Percentiles rank a stretch among this genome's conserved stretches.
These are phyloP conservation scores for Eulemur coronatus DNA, from an alignment of 2,797 vertebrate genomes.

Conservation along the genomic window DNA sequence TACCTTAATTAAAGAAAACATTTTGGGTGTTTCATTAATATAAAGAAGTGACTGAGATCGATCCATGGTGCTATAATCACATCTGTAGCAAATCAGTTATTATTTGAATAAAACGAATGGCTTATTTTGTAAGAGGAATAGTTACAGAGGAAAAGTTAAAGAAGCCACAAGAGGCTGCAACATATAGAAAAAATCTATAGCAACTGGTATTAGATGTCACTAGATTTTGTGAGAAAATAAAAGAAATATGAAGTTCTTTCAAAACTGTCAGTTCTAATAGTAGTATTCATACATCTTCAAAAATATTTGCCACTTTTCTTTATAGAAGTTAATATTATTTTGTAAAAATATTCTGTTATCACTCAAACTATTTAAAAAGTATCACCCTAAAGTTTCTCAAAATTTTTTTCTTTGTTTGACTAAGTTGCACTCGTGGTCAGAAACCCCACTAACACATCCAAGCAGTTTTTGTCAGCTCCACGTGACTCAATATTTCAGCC, in stretches of 20 bases:
- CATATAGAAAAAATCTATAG: not conserved
- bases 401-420: not conserved
- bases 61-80: not conserved
- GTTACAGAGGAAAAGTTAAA: not conserved
- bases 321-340: conserved; percentile 1
- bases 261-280: not conserved
- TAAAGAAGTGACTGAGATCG: not conserved
- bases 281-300: not conserved
- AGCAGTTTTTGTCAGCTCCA: not conserved
- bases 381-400: not conserved
- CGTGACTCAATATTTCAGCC: not conserved
- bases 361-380: not conserved
- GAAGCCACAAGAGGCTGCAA: not conserved
- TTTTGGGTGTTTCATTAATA: not conserved
- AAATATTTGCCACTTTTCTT: not conserved
- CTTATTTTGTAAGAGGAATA: conserved; percentile 1
- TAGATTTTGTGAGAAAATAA: conserved; percentile 13
- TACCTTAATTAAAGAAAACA: not conserved
- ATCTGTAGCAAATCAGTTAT: not conserved
- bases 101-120: conserved; percentile 4
- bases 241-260: not conserved
- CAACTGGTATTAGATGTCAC: not conserved
- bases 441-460: not conserved
- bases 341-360: not conserved
- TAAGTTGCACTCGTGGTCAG: not conserved